These are phyloP conservation scores for Ormyrus thymus DNA, from an alignment of 2,888 invertebrate genomes.

Conservation along the genomic window DNA sequence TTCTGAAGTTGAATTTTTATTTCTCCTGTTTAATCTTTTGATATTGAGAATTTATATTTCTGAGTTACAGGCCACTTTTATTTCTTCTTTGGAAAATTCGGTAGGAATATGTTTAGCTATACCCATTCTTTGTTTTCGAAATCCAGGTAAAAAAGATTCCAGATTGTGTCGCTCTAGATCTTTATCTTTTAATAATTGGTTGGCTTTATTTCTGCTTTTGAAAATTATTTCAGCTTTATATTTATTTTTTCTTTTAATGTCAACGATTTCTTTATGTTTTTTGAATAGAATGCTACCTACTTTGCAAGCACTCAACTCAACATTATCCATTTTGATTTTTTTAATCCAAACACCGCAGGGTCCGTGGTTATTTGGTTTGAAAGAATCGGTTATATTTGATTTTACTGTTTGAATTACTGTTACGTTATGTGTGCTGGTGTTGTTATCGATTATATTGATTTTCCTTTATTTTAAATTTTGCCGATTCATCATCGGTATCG, in stretches of 20 bases:
- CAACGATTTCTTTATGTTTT: constrained; percentile 1
- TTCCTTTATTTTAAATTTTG: too few relatives aligned
- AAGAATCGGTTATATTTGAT: too few relatives aligned
- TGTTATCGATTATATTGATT: too few relatives aligned
- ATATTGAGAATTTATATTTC: constrained; percentile 15
- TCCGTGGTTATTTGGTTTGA: neutral
- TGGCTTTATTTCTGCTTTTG: constrained; percentile 20
- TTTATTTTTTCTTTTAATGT: constrained; percentile 14
- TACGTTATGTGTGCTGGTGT: too few relatives aligned
- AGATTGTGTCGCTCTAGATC: neutral
- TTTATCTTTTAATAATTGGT: constrained; percentile 10
- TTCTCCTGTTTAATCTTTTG: constrained; percentile 27
- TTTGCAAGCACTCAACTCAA: neutral
- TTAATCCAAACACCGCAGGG: constrained; percentile 2
- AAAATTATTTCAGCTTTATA: too few relatives aligned
- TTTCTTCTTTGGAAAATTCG: too few relatives aligned
- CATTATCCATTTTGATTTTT: neutral
- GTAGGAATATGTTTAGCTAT: too few relatives aligned
- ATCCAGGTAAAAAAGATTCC: too few relatives aligned
- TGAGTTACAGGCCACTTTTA: too few relatives aligned
- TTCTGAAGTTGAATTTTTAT: neutral
- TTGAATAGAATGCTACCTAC: constrained; percentile 11
- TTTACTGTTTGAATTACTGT: too few relatives aligned
- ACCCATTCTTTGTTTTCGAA: too few relatives aligned
- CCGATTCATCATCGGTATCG: too few relatives aligned